Conservation (phyloP, 1,140 invertebrate species). For the Telenomus remus region DNA sequence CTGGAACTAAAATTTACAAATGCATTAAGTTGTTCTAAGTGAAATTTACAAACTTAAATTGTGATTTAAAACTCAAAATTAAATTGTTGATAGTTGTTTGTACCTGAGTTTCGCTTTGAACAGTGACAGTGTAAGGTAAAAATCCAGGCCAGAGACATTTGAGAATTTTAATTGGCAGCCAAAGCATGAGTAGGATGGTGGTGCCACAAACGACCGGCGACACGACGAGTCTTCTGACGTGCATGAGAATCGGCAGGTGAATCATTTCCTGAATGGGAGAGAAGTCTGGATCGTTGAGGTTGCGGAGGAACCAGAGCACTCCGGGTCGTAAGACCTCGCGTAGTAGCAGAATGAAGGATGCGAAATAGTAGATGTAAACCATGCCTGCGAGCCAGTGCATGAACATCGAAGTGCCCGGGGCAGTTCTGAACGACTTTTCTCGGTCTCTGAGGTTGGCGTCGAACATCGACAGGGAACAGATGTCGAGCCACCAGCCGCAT, state of each 20-base stretch:
- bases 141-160: constrained; percentile 89
- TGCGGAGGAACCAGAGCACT: constrained; percentile 96
- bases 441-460: constrained; percentile 93
- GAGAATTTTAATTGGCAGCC: constrained; percentile 94
- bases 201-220: constrained; percentile 98
- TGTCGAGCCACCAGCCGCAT: constrained; percentile 99
- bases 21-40: no score
- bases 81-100: neutral
- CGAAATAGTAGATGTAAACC: constrained; percentile 99
- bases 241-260: constrained; percentile 93
- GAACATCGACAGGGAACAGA: constrained; percentile 96
- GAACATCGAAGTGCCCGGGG: constrained; percentile 97
- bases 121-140: constrained; percentile 93
- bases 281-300: constrained; percentile 99
- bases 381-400: constrained; percentile 99
- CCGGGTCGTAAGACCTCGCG: constrained; percentile 96
- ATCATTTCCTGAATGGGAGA: constrained; percentile 99
- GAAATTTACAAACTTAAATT: no score
- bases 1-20: constrained; percentile 58
- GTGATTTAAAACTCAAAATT: no score
- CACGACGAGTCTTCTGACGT: constrained; percentile 91
- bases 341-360: constrained; percentile 95
- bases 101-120: constrained; percentile 85
- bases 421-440: constrained; percentile 88
- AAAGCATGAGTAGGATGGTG: constrained; percentile 95